Base-by-base conservation (phyloP, 2,888 invertebrate species). In the Drosophila cognata region DNA sequence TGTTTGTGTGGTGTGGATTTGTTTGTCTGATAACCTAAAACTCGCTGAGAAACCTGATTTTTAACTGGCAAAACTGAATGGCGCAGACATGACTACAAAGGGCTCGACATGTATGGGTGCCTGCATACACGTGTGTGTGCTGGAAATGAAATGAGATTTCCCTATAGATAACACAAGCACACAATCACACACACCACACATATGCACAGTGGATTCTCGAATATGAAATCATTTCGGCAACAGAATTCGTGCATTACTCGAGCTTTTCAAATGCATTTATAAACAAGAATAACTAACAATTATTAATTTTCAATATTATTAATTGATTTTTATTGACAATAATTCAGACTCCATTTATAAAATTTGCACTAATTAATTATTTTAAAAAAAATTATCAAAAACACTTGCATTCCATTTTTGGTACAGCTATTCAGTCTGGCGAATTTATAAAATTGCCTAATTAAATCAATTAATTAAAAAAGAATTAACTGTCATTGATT, bases 91-190 rank as follows among this genome's bases (percentile, higher is more conserved):
- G 63, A 69, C 64, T 77, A 65, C 79, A 79, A 78, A 78, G 48
- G 75, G 56, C 43, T 68, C 53, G 38, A 58, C 69, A 50, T 51
- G 58, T 71, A 60, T 72, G 74, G 64, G 68, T 80, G 83, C 74
- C 77, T 74, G 75, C 18, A 35, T 11, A 25, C 8, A 25, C 6
- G 31, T 25, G 4, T 25, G 18, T 18, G 13, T 84, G 76, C 60
- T 77, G 66, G 67, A 82, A 87, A 86, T 79, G 88, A 88, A 86
- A 87, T 88, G 82, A 88, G 86, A 87, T 87, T 86, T 86, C 74
- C 77, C 77, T 73, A 64, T 67, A 81, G 88, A 86, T 83, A 80
- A 21, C 71, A 72, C 21, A 57, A 60, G 28, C 70, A 80, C 69
- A 76, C 70, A 67, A 29, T 48, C 58, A 60, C 64, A 59, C 52